A percentile compares a stretch with the other conserved stretches of the same genome.
These are phyloP conservation scores for Echinarachnius parma DNA, from an alignment of 53 echinoderm and acorn worm genomes.

Conservation along the genomic window DNA sequence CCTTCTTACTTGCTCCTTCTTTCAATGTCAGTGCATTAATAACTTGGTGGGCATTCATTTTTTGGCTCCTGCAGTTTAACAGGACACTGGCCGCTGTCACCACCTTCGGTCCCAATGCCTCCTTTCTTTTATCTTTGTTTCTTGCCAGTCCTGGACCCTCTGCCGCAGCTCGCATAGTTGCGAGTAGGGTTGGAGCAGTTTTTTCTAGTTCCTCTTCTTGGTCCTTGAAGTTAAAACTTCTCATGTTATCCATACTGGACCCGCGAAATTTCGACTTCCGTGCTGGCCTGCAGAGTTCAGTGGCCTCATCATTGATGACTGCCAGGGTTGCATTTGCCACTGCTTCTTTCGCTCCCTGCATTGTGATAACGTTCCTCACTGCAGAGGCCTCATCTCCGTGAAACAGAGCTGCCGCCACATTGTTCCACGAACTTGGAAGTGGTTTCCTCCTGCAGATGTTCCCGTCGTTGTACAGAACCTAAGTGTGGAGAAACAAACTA, in stretches of 20 bases:
- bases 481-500: background rate
- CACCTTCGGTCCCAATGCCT: constrained; percentile 24
- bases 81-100: constrained; percentile 42
- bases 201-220: constrained; percentile 9
- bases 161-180: constrained; percentile 1
- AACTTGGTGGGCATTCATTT: constrained; percentile 55
- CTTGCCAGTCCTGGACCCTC: background rate
- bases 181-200: background rate
- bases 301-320: background rate
- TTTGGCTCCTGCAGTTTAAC: constrained; percentile 36
- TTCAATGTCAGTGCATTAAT: constrained; percentile 39
- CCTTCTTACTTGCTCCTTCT: constrained; percentile 31
- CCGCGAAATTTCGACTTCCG: constrained; percentile 2
- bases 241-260: background rate
- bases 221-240: constrained; percentile 1
- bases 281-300: background rate
- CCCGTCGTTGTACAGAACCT: background rate
- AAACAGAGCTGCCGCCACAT: constrained; percentile 3
- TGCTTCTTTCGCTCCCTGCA: background rate
- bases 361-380: background rate
- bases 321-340: background rate
- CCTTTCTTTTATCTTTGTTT: constrained; percentile 20
- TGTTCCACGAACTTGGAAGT: background rate
- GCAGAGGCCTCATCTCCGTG: background rate
- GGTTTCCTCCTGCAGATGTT: background rate